Conservation (phyloP, 2,113 vertebrate species). For the Malurus cyaneus region DNA sequence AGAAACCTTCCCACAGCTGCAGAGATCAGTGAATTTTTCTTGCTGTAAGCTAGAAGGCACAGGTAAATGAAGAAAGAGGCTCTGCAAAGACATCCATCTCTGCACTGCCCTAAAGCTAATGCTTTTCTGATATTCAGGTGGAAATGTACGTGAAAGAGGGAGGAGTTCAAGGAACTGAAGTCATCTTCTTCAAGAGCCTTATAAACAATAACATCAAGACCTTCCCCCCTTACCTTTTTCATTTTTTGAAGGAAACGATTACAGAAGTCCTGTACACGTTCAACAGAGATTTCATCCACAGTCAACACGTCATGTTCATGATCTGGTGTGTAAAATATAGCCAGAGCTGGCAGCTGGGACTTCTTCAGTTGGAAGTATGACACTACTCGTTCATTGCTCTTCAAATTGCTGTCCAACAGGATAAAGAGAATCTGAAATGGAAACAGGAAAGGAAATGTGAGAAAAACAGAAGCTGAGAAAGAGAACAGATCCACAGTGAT, state of each 20-base stretch:
- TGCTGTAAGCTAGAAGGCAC: background rate
- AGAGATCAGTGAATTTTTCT: background rate
- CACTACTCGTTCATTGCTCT: conserved; percentile 75
- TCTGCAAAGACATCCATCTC: background rate
- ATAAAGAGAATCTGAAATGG: conserved; percentile 87
- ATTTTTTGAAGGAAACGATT: conserved; percentile 73
- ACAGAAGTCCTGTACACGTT: conserved; percentile 80
- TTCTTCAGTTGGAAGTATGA: conserved; percentile 84
- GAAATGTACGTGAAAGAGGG: background rate
- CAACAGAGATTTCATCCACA: conserved; percentile 71
- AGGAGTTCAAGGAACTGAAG: background rate
- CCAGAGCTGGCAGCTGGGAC: conserved; percentile 84
- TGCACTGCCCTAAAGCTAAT: background rate
- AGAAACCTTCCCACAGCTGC: background rate
- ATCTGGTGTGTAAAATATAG: conserved; percentile 77
- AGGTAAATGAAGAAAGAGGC: background rate
- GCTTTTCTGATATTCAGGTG: background rate
- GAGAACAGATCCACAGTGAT: background rate
- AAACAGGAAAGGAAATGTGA: conserved; percentile 21
- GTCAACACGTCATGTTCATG: conserved; percentile 81
- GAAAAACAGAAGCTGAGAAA: background rate
- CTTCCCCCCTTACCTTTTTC: conserved; percentile 45
- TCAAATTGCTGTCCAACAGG: conserved; percentile 78
- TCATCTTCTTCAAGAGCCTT: background rate
- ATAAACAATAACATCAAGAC: background rate